Percentiles rank a stretch among this genome's conserved stretches.
phyloP scores from a whole-genome alignment of 2,888 invertebrate species.

The Lasioglossum lativentre region DNA sequence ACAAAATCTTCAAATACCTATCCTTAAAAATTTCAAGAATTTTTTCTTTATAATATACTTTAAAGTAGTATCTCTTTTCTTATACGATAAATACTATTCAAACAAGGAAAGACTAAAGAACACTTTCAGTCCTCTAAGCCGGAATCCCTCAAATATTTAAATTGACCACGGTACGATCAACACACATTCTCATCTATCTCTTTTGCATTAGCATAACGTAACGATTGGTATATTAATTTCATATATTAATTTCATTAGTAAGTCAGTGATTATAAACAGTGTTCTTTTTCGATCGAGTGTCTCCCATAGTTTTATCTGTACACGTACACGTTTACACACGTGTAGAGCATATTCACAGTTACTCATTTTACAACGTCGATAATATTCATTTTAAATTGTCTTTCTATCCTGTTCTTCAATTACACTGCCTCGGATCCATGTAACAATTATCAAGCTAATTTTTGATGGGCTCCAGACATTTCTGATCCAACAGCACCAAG shows the following conservation, averaged over 20 bases:
- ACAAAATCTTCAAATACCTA: too few species aligned
- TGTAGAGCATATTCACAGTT: neutral
- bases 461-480: neutral
- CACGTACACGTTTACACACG: neutral
- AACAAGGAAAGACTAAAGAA: too few species aligned
- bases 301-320: neutral
- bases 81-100: too few species aligned
- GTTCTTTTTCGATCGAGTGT: neutral
- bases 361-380: neutral
- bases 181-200: neutral
- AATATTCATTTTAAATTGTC: neutral
- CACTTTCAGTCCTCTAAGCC: neutral
- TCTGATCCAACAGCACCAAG: neutral
- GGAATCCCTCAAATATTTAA: neutral
- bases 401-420: neutral
- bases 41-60: too few species aligned
- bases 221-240: neutral
- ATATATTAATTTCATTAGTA: neutral
- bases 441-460: neutral
- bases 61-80: too few species aligned
- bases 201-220: neutral
- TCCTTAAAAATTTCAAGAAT: too few species aligned
- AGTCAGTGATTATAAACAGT: neutral
- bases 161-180: neutral
- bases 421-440: neutral